Conservation (phyloP, 64 coral and sea anemone genomes). For the Catalaphyllia jardinei region DNA sequence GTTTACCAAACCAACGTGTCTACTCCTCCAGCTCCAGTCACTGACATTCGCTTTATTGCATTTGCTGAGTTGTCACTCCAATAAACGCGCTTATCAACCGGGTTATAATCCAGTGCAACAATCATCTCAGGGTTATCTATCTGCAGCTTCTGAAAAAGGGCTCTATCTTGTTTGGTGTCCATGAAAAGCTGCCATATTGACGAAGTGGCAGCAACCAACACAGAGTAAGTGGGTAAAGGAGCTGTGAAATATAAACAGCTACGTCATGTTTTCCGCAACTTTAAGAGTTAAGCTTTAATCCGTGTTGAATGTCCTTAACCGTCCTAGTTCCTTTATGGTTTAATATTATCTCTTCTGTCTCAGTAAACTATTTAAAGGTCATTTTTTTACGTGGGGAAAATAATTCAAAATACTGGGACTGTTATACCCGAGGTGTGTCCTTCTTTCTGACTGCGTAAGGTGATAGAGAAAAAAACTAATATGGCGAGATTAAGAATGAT, state of each 20-base stretch:
- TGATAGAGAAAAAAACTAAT: too few species aligned
- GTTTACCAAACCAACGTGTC: conserved; percentile 52
- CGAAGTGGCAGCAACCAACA: conserved; percentile 46
- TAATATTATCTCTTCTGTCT: too few species aligned
- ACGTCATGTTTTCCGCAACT: too few species aligned
- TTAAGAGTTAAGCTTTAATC: too few species aligned
- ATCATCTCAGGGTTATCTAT: conserved; percentile 44
- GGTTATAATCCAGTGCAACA: conserved; percentile 77
- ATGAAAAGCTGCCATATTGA: conserved; percentile 69
- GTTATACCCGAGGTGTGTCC: too few species aligned
- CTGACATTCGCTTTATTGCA: conserved; percentile 65
- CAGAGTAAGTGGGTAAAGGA: conserved; percentile 61
- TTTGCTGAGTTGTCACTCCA: conserved; percentile 60
- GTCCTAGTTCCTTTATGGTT: too few species aligned
- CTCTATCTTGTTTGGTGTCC: conserved; percentile 38
- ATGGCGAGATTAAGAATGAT: too few species aligned
- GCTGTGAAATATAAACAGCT: conserved; percentile 15
- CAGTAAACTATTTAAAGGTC: too few species aligned
- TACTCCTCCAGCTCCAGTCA: conserved; percentile 58
- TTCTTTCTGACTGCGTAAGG: too few species aligned
- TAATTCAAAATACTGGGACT: too few species aligned
- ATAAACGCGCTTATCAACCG: conserved; percentile 74
- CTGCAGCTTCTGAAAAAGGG: conserved; percentile 29
- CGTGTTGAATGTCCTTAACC: too few species aligned
- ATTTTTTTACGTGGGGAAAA: too few species aligned